A percentile compares a stretch with the other conserved stretches of the same genome.
phyloP scores from a whole-genome alignment of 2,797 vertebrate genomes.

The Cossypha heuglini region DNA sequence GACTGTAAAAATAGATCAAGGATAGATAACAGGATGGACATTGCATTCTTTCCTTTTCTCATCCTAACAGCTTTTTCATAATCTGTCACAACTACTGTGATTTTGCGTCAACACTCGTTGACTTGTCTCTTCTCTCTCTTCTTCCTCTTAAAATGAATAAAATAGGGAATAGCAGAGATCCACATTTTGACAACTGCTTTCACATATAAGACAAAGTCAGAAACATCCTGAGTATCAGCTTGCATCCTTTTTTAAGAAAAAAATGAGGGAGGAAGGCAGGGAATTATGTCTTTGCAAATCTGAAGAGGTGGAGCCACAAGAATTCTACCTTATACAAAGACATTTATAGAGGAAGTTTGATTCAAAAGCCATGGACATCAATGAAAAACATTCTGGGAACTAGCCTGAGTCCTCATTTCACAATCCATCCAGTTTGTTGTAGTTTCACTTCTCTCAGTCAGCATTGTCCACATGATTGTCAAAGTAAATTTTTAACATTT shows the following conservation, averaged over 20 bases:
- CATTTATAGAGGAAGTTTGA: background rate
- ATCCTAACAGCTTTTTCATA: background rate
- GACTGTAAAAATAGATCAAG: background rate
- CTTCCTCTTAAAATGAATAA: background rate
- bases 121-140: background rate
- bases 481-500: background rate
- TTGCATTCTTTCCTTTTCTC: background rate
- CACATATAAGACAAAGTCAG: background rate
- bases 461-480: background rate
- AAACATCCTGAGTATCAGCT: background rate
- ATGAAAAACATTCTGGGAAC: background rate
- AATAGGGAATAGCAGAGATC: background rate
- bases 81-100: background rate
- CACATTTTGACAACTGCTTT: background rate
- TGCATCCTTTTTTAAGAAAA: background rate
- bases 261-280: fast-evolving
- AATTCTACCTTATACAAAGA: background rate
- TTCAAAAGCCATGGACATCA: background rate
- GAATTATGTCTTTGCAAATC: background rate
- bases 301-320: background rate
- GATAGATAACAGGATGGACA: background rate
- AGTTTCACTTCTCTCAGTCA: background rate
- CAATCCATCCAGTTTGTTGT: background rate
- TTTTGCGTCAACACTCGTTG: background rate
- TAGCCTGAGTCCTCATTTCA: background rate